Evolutionary conservation across 2,113 vertebrate genomes (phyloP).

Genomic region (Pelecanus crispus): DNA sequence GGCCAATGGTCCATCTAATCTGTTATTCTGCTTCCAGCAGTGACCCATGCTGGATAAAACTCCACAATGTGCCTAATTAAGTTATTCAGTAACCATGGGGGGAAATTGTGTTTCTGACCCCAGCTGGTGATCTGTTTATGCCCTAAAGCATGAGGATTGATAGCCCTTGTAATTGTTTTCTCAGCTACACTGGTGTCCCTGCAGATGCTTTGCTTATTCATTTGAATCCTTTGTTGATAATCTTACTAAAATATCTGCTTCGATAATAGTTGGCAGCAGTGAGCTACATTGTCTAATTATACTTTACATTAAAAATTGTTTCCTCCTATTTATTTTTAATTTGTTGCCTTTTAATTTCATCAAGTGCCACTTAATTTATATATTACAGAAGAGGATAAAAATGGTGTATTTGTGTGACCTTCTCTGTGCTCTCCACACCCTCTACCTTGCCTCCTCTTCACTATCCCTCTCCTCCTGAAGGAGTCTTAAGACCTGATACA

Average conservation of each 20-base stretch:
- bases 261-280: neutral
- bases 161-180: conserved; percentile 68
- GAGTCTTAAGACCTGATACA: neutral
- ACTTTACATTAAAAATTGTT: conserved; percentile 31
- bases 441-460: neutral
- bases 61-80: conserved; percentile 60
- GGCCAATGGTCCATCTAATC: conserved; percentile 54
- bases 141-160: conserved; percentile 69
- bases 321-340: conserved; percentile 48
- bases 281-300: conserved; percentile 28
- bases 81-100: conserved; percentile 41
- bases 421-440: neutral
- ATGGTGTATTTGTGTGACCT: neutral
- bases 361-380: neutral
- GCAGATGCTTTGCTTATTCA: conserved; percentile 52
- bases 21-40: conserved; percentile 54
- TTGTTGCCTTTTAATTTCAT: conserved; percentile 26
- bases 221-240: conserved; percentile 48
- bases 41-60: neutral
- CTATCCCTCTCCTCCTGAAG: neutral
- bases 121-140: conserved; percentile 69
- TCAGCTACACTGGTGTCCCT: conserved; percentile 8
- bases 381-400: neutral
- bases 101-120: conserved; percentile 53
- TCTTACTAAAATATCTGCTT: conserved; percentile 39